Percentiles rank a stretch among this genome's conserved stretches.
phyloP scores from a whole-genome alignment of 1,140 invertebrate genomes.

The Papilio xuthus region DNA sequence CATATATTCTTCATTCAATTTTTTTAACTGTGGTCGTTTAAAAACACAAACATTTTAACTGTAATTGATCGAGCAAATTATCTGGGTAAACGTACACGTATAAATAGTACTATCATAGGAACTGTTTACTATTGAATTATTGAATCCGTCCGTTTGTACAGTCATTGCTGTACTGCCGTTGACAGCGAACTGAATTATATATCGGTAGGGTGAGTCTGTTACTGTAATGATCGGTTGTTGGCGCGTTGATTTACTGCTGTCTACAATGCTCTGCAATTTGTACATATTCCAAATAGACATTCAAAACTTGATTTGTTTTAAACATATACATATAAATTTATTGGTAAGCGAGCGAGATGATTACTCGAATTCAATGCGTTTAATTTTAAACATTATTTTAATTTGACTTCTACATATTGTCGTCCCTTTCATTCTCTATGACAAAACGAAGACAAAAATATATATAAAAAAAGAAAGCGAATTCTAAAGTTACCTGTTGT shows the following conservation, averaged over 20 bases:
- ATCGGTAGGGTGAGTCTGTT: constrained; percentile 40
- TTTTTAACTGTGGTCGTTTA: not conserved
- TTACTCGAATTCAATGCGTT: too few species aligned
- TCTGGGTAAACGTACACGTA: constrained; percentile 34
- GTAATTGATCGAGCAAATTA: constrained; percentile 35
- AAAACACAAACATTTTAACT: not conserved
- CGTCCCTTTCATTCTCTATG: too few species aligned
- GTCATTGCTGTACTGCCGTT: constrained; percentile 42
- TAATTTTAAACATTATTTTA: too few species aligned
- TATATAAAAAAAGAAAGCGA: too few species aligned
- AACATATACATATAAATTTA: not conserved
- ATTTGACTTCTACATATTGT: too few species aligned
- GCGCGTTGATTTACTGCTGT: constrained; percentile 35
- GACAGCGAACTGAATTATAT: constrained; percentile 52
- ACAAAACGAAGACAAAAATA: too few species aligned
- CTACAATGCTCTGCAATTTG: constrained; percentile 7
- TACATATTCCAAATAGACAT: constrained; percentile 4
- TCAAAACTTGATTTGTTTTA: not conserved
- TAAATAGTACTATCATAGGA: constrained; percentile 44
- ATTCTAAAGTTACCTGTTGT: too few species aligned
- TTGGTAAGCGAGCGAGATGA: not conserved
- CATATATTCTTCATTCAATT: not conserved
- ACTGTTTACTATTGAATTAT: constrained; percentile 50
- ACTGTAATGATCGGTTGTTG: constrained; percentile 43
- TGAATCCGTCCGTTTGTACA: constrained; percentile 40